Conservation (phyloP, 2,888 invertebrate species). For the Sarcophaga variegata region DNA sequence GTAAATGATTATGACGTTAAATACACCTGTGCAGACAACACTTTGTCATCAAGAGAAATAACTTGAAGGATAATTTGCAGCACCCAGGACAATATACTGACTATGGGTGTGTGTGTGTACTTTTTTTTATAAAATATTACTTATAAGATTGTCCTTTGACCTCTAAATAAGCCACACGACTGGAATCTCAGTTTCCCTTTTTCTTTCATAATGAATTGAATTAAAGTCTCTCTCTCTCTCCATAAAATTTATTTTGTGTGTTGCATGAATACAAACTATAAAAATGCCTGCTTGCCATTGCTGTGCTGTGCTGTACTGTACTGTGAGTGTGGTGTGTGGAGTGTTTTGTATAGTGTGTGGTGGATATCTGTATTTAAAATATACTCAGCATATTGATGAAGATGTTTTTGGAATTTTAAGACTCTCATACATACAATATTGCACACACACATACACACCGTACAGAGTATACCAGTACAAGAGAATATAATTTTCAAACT, state of each 20-base stretch:
- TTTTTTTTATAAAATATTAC: background rate
- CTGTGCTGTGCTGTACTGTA: too few relatives aligned
- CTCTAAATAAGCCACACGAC: constrained; percentile 38
- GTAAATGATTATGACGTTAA: constrained; percentile 32
- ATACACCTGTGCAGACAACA: constrained; percentile 24
- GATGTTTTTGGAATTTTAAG: constrained; percentile 38
- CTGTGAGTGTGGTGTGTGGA: background rate
- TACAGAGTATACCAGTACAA: too few relatives aligned
- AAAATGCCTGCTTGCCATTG: too few relatives aligned
- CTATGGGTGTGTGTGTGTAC: too few relatives aligned
- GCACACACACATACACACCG: background rate
- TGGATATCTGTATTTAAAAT: background rate
- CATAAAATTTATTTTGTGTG: background rate
- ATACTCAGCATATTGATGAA: constrained; percentile 44
- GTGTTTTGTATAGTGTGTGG: background rate
- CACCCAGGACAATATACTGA: background rate
- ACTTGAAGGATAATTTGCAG: background rate
- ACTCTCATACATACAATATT: constrained; percentile 11
- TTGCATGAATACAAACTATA: constrained; percentile 1
- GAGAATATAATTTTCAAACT: constrained; percentile 18
- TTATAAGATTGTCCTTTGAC: constrained; percentile 32
- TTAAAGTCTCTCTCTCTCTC: constrained; percentile 5
- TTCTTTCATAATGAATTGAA: background rate
- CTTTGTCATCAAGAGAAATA: constrained; percentile 16
- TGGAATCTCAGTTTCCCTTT: background rate